These are phyloP conservation scores for Galerucella nymphaeae DNA, from an alignment of 2,888 invertebrate species.

Conservation along the genomic window DNA sequence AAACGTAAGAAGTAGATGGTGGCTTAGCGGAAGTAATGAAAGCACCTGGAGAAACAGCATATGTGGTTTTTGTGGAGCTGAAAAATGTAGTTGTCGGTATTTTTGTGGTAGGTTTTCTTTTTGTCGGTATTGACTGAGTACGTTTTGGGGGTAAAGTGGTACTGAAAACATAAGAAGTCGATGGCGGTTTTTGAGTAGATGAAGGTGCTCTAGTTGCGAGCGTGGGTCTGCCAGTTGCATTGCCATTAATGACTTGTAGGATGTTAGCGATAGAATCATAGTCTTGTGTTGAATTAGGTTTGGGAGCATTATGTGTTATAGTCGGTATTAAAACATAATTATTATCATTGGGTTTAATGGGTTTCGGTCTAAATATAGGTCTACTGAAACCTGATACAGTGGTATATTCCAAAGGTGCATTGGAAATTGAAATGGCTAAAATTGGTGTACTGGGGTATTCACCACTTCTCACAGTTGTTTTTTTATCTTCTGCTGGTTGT, in stretches of 20 bases:
- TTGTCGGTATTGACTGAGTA: conserved; percentile 46
- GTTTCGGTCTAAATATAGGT: conserved; percentile 66
- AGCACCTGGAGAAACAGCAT: conserved; percentile 54
- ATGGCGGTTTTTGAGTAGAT: conserved; percentile 59
- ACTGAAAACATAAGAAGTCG: conserved; percentile 65
- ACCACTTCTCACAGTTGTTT: conserved; percentile 54
- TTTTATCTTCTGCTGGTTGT: conserved; percentile 50
- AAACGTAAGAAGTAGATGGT: conserved; percentile 65
- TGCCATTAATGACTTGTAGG: conserved; percentile 72
- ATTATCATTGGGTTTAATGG: conserved; percentile 62
- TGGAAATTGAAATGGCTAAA: conserved; percentile 60
- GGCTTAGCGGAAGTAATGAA: conserved; percentile 57
- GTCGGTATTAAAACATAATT: conserved; percentile 71
- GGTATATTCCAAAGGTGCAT: conserved; percentile 58
- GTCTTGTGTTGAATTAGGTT: conserved; percentile 63
- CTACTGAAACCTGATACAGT: conserved; percentile 60
- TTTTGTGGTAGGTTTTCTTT: conserved; percentile 39
- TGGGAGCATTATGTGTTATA: conserved; percentile 60
- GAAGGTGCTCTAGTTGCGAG: conserved; percentile 50
- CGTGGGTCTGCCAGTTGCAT: conserved; percentile 58
- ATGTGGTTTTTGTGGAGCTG: conserved; percentile 53
- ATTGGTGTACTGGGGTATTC: conserved; percentile 54
- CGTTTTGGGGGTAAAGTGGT: conserved; percentile 61
- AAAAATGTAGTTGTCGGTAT: conserved; percentile 59
- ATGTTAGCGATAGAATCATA: conserved; percentile 72